These are phyloP conservation scores for Manis crassicaudata DNA, from an alignment of 2,797 vertebrate species.

Conservation along the genomic window DNA sequence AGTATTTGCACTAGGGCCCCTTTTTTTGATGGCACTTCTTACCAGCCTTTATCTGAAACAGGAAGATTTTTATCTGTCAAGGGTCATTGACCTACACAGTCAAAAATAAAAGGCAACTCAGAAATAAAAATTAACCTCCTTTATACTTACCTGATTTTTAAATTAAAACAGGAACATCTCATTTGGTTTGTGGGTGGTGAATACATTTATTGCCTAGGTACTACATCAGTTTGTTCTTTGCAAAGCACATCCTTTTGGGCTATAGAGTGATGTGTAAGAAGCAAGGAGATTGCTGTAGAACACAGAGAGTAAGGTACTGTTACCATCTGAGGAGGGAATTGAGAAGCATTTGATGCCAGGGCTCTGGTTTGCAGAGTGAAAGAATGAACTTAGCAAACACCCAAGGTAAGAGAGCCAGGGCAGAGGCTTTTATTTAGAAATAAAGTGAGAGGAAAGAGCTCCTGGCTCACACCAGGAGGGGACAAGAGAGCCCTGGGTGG, in stretches of 20 bases:
- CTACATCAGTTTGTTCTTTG: background rate
- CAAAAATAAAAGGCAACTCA: constrained; percentile 41
- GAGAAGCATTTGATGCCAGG: background rate
- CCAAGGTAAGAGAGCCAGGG: too few species aligned
- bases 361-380: too few species aligned
- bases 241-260: background rate
- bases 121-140: constrained; percentile 44
- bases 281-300: background rate
- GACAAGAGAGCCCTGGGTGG: too few species aligned
- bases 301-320: background rate
- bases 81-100: background rate
- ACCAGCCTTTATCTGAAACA: background rate
- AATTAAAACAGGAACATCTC: constrained; percentile 9
- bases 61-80: constrained; percentile 19
- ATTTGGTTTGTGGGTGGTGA: background rate
- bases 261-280: background rate
- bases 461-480: too few species aligned
- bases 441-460: too few species aligned
- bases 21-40: constrained; percentile 1
- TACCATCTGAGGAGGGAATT: constrained; percentile 12
- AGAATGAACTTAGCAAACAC: too few species aligned
- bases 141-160: constrained; percentile 52
- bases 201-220: constrained; percentile 23
- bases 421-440: too few species aligned
- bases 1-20: background rate